Base-by-base conservation (phyloP, 2,888 invertebrate species). In the Dicranocentrus wangi region DNA sequence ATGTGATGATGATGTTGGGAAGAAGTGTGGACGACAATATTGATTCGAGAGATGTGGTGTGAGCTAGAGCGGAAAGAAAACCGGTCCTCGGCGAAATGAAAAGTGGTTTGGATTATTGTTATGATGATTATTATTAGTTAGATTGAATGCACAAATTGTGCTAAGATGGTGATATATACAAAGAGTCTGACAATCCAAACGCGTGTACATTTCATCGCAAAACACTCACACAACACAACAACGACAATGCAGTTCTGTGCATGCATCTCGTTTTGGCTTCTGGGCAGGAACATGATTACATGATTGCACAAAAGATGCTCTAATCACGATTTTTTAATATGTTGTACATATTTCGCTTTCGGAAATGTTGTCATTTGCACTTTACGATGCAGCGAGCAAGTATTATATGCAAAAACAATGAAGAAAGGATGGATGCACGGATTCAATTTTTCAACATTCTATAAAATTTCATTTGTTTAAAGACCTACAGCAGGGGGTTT, bases 1-100 rank as follows among this genome's bases (percentile, higher is more conserved):
- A 32, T 32, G 10, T 32, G 32, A 32, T 32, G 32, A 3, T 7
- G 5, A 32, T n/a, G n/a, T n/a, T 32, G 32, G 32, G 32, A 32
- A n/a, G n/a, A n/a, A 32, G 32, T 32, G 25, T 39, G 27, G 43
- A 42, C 42, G 65, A 61, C 61, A 61, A 61, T 61, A 61, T 61
- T 61, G 61, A 61, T 61, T 55, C 61, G 8, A 27, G 61, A 17
- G 32, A 32, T 17, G 28, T 15, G 60, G n/a, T 27, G 28, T 15
- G 28, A 17, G 28, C 5, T 17, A 28, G 19, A 60, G 15, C 28
- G 55, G 39, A 63, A 69, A 55, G 65, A 71, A n/a, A 79, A 79
- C 78, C 65, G 78, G 78, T 79, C 71, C 68, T 75, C 75, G 75
- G 75, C 63, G 63, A 79, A 79, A 79, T 79, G 71, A 79, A 79